These are phyloP conservation scores for Spilosoma lubricipeda DNA, from an alignment of 2,888 invertebrate genomes.

Conservation along the genomic window DNA sequence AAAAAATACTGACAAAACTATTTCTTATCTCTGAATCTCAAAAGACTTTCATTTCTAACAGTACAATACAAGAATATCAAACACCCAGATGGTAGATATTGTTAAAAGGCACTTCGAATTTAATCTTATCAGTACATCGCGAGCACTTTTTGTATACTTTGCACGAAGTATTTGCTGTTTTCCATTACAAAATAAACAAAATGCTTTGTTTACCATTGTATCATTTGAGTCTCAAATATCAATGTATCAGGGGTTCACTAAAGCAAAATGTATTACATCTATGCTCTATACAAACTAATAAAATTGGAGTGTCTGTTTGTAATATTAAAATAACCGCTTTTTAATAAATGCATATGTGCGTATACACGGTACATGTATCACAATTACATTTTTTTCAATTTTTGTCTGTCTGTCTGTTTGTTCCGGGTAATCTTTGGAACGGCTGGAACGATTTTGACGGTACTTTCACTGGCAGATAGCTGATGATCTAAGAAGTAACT, in stretches of 20 bases:
- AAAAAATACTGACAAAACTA: not conserved
- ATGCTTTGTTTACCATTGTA: not conserved
- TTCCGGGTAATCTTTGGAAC: too few relatives aligned
- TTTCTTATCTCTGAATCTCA: not conserved
- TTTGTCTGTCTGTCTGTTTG: too few relatives aligned
- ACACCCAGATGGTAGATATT: not conserved
- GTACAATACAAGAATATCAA: not conserved
- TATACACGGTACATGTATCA: too few relatives aligned
- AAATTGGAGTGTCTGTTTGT: too few relatives aligned
- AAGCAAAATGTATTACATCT: too few relatives aligned
- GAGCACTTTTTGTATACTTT: not conserved
- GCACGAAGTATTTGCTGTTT: conserved; percentile 3
- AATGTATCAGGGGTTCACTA: not conserved
- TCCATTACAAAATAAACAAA: not conserved
- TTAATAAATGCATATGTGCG: too few relatives aligned
- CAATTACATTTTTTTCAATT: too few relatives aligned
- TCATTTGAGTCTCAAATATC: not conserved
- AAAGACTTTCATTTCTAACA: not conserved
- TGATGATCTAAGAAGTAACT: too few relatives aligned
- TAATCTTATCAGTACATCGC: not conserved
- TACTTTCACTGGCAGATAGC: too few relatives aligned
- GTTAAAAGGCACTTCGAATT: not conserved
- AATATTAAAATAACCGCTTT: too few relatives aligned
- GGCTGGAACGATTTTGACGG: too few relatives aligned
- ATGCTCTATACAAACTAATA: too few relatives aligned